Percentiles rank a stretch among this genome's conserved stretches.
phyloP scores from a whole-genome alignment of 2,113 vertebrate species.

The Eira barbara region DNA sequence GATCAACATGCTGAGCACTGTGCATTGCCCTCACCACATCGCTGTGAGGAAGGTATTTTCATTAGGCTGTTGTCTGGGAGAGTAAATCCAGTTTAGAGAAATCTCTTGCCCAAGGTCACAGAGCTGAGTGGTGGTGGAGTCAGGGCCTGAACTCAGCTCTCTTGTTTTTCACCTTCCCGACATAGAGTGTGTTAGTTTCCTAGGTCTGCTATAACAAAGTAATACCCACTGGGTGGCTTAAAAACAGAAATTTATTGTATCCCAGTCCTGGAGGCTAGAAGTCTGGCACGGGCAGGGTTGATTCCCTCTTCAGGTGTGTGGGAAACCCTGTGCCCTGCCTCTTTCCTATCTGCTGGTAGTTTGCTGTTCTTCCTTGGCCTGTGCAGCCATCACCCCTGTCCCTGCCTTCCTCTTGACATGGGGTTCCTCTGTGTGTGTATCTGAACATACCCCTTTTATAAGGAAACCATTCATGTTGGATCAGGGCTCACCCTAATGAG shows the following conservation, averaged over 20 bases:
- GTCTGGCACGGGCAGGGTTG: neutral
- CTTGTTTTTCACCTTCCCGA: neutral
- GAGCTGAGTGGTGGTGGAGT: neutral
- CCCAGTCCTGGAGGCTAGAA: neutral
- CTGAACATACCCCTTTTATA: neutral
- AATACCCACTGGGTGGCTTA: too few species aligned
- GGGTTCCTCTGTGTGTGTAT: neutral
- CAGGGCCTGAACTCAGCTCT: neutral
- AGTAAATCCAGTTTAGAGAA: neutral
- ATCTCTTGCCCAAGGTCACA: neutral
- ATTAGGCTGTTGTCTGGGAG: neutral
- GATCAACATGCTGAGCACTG: rapidly evolving
- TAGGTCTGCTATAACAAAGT: neutral
- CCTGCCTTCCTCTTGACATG: neutral
- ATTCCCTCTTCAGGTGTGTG: neutral
- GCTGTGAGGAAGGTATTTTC: neutral
- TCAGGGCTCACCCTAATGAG: neutral
- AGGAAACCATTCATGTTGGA: neutral
- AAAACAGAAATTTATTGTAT: neutral
- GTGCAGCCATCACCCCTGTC: neutral
- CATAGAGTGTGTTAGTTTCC: neutral
- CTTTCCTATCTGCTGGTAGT: neutral
- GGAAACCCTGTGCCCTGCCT: too few species aligned
- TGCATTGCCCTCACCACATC: neutral
- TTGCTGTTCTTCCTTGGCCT: neutral